phyloP scores from a whole-genome alignment of 2,797 vertebrate species.

The Crenuchus spilurus region DNA sequence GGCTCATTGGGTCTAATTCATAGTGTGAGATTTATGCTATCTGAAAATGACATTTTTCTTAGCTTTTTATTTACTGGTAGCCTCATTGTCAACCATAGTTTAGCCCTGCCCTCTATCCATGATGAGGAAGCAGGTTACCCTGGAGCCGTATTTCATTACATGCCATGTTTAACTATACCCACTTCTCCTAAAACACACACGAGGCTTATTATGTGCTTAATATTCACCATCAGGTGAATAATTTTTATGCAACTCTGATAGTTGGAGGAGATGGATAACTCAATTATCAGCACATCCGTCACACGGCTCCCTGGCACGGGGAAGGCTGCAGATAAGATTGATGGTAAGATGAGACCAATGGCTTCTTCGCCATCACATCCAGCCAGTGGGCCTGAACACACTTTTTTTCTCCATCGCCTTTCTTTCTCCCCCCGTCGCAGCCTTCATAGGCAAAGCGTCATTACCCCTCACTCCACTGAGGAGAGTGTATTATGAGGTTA shows the following conservation, averaged over 20 bases:
- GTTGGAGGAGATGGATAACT: conserved; percentile 98
- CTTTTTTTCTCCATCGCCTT: conserved; percentile 70
- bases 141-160: conserved; percentile 74
- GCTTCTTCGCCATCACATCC: conserved; percentile 92
- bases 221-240: conserved; percentile 98
- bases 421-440: conserved; percentile 62
- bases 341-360: conserved; percentile 91
- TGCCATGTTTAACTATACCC: conserved; percentile 82
- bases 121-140: conserved; percentile 56
- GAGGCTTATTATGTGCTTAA: conserved; percentile 96
- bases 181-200: conserved; percentile 90
- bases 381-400: conserved; percentile 93
- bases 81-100: conserved; percentile 71
- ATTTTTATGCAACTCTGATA: conserved; percentile 99
- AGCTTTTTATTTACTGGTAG: conserved; percentile 28
- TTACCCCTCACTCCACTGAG: conserved; percentile 98
- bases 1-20: conserved; percentile 21
- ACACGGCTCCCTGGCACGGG: conserved; percentile 89
- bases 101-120: conserved; percentile 56
- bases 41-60: conserved; percentile 23
- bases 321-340: conserved; percentile 94
- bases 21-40: conserved; percentile 4
- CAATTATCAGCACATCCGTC: conserved; percentile 98
- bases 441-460: conserved; percentile 97
- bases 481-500: conserved; percentile 98